These are phyloP conservation scores for Drosophila tani DNA, from an alignment of 1,140 invertebrate species.

Conservation along the genomic window DNA sequence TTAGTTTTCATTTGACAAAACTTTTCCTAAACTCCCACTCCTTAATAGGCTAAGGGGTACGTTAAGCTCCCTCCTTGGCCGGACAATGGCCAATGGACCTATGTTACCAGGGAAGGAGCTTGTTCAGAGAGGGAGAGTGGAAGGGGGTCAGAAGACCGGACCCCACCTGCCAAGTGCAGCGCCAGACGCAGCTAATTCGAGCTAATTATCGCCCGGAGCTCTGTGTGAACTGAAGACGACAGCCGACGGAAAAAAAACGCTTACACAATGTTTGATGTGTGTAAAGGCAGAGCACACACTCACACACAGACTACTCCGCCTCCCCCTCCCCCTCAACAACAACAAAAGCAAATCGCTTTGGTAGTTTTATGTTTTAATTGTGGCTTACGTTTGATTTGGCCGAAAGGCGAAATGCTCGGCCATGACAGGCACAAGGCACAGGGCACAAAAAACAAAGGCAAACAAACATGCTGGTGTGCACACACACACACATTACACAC, in stretches of 20 bases:
- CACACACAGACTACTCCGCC: neutral
- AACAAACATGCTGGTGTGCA: constrained; percentile 74
- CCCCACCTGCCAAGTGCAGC: constrained; percentile 67
- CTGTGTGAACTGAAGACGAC: constrained; percentile 52
- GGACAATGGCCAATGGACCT: constrained; percentile 13
- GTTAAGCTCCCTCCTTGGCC: neutral
- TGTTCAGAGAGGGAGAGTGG: neutral
- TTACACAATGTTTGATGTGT: constrained; percentile 70
- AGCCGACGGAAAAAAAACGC: constrained; percentile 29
- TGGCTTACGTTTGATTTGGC: constrained; percentile 81
- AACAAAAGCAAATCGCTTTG: constrained; percentile 41
- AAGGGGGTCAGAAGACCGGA: constrained; percentile 2
- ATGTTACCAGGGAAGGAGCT: neutral
- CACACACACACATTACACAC: constrained; percentile 42
- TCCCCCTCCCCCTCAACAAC: neutral
- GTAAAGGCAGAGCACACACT: constrained; percentile 15
- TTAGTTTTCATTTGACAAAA: neutral
- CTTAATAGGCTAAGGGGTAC: neutral
- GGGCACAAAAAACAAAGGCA: constrained; percentile 71
- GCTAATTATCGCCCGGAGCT: constrained; percentile 66
- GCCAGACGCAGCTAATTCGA: constrained; percentile 72
- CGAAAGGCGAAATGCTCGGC: constrained; percentile 61
- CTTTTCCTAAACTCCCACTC: neutral
- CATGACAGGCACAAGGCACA: constrained; percentile 60
- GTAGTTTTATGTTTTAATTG: constrained; percentile 79